Evolutionary conservation across 2,888 invertebrate species (phyloP).

Genomic region (Drosophila cracens): DNA sequence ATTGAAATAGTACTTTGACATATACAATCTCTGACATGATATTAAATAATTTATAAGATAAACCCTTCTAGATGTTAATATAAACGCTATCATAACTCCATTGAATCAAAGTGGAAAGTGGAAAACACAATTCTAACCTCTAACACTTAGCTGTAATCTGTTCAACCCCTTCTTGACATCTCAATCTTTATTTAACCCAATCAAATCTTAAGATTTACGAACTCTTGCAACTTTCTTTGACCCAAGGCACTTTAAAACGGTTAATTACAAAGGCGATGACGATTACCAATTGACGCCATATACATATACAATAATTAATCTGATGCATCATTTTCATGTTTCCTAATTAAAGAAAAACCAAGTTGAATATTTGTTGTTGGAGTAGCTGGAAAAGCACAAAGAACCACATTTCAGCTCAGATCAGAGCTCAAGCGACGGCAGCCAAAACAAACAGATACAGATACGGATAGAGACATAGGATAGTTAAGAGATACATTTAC

Average conservation of each 20-base stretch:
- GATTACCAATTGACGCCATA: constrained; percentile 29
- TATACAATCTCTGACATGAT: background rate
- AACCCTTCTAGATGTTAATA: background rate
- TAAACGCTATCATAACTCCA: background rate
- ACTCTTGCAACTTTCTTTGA: constrained; percentile 67
- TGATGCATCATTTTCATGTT: constrained; percentile 60
- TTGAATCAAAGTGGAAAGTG: background rate
- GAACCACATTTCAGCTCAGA: constrained; percentile 18
- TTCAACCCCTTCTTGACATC: constrained; percentile 38
- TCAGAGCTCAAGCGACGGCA: constrained; percentile 61
- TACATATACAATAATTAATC: constrained; percentile 38
- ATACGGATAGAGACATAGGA: constrained; percentile 7
- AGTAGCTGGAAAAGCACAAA: constrained; percentile 14
- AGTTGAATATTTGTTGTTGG: constrained; percentile 17
- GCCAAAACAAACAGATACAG: constrained; percentile 55
- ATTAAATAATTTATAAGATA: background rate
- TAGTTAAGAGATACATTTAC: constrained; percentile 35
- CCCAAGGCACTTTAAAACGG: constrained; percentile 40
- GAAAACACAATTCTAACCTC: background rate
- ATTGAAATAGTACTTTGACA: background rate
- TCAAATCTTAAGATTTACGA: constrained; percentile 58
- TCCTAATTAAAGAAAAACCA: constrained; percentile 57
- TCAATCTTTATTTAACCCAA: constrained; percentile 38
- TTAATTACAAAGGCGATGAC: constrained; percentile 9
- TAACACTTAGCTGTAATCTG: constrained; percentile 30